Evolutionary conservation across 2,797 vertebrate genomes (phyloP).

Genomic region (Lindbergichthys nudifrons): DNA sequence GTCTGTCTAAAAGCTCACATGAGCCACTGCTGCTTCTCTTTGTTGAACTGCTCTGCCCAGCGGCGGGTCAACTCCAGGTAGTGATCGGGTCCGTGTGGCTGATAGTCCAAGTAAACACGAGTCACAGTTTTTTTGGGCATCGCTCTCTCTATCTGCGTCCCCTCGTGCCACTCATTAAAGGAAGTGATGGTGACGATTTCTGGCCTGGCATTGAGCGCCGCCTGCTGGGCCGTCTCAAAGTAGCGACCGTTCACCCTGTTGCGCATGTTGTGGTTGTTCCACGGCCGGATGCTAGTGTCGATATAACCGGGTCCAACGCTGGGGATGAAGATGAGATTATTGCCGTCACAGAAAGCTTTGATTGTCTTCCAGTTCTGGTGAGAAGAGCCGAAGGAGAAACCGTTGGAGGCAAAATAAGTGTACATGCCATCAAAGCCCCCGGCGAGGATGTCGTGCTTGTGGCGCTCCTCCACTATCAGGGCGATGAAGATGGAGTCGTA

Average conservation of each 20-base stretch:
- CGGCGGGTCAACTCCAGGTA: slow-evolving; percentile 90
- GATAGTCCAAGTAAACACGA: slow-evolving; percentile 90
- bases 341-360: slow-evolving; percentile 91
- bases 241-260: slow-evolving; percentile 92
- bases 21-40: slow-evolving; percentile 91
- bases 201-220: slow-evolving; percentile 86
- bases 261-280: slow-evolving; percentile 94
- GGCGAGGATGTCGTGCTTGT: slow-evolving; percentile 90
- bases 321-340: slow-evolving; percentile 91
- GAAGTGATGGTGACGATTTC: slow-evolving; percentile 90
- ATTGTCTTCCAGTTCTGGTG: slow-evolving; percentile 92
- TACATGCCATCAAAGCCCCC: slow-evolving; percentile 92
- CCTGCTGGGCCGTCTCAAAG: slow-evolving; percentile 91
- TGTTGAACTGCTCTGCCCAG: slow-evolving; percentile 91
- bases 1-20: slow-evolving; percentile 83
- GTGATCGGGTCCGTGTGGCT: slow-evolving; percentile 87
- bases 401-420: slow-evolving; percentile 92
- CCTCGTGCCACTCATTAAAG: slow-evolving; percentile 94
- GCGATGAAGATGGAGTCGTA: slow-evolving; percentile 90
- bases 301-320: slow-evolving; percentile 92
- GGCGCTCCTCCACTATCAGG: slow-evolving; percentile 90
- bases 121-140: slow-evolving; percentile 88
- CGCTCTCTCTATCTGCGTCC: slow-evolving; percentile 92
- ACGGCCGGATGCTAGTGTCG: slow-evolving; percentile 91
- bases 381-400: slow-evolving; percentile 92